These are phyloP conservation scores for Catharus fuscescens DNA, from an alignment of 2,113 vertebrate species.

Conservation along the genomic window DNA sequence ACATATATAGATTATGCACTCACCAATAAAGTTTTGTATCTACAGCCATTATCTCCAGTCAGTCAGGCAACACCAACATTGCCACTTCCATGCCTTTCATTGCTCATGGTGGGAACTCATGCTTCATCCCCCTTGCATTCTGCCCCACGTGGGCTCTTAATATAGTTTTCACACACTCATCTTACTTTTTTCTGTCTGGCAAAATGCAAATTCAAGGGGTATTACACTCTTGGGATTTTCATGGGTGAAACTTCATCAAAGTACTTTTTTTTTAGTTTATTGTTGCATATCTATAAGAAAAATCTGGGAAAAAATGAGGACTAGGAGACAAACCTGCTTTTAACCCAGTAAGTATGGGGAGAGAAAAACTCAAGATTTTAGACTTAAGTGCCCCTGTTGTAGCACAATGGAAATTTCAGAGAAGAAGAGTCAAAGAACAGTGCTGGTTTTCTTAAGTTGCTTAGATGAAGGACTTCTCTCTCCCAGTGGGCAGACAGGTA, in stretches of 20 bases:
- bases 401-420: neutral
- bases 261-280: neutral
- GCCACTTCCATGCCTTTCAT: neutral
- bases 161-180: neutral
- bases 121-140: neutral
- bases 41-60: neutral
- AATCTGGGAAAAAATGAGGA: neutral
- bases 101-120: neutral
- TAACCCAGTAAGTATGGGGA: neutral
- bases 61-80: neutral
- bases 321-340: neutral
- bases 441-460: neutral
- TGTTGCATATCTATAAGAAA: neutral
- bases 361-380: neutral
- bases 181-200: neutral
- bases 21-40: neutral
- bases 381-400: neutral
- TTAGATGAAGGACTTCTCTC: neutral
- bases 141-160: neutral
- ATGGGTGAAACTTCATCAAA: fast-evolving
- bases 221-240: neutral
- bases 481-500: neutral
- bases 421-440: neutral
- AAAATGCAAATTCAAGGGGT: neutral
- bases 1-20: neutral